These are phyloP conservation scores for Chaetodon auriga DNA, from an alignment of 2,113 vertebrate genomes.

Conservation along the genomic window DNA sequence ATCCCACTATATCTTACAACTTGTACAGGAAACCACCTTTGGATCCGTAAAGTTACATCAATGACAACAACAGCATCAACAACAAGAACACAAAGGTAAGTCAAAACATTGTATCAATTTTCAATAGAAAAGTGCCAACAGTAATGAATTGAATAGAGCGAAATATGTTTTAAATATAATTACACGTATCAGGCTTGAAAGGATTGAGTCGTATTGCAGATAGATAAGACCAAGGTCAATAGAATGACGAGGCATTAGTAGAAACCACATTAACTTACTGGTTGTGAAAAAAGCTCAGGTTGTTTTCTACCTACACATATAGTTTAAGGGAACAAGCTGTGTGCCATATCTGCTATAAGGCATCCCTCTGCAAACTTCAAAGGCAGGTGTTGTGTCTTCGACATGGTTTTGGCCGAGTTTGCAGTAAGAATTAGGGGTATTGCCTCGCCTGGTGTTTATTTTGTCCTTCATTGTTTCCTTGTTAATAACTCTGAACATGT, in stretches of 20 bases:
- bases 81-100: conserved; percentile 68
- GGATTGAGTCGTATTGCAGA: conserved; percentile 39
- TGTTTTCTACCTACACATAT: neutral
- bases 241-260: conserved; percentile 19
- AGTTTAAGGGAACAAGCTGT: conserved; percentile 24
- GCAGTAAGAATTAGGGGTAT: neutral
- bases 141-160: conserved; percentile 42
- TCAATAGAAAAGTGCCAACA: conserved; percentile 67
- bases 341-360: conserved; percentile 60
- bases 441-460: conserved; percentile 9
- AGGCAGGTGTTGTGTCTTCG: conserved; percentile 32
- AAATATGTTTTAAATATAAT: conserved; percentile 35
- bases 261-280: conserved; percentile 53
- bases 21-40: conserved; percentile 47
- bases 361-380: conserved; percentile 48
- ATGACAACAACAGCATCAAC: conserved; percentile 37
- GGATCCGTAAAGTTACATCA: conserved; percentile 58
- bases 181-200: conserved; percentile 49
- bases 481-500: neutral
- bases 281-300: conserved; percentile 38
- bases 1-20: conserved; percentile 37
- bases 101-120: conserved; percentile 63
- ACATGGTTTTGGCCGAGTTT: conserved; percentile 24
- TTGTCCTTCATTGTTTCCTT: conserved; percentile 1
- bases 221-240: conserved; percentile 14